Percentiles rank a stretch among this genome's conserved stretches.
Conservation (phyloP, 2,113 vertebrate genomes). For the Morone saxatilis region DNA sequence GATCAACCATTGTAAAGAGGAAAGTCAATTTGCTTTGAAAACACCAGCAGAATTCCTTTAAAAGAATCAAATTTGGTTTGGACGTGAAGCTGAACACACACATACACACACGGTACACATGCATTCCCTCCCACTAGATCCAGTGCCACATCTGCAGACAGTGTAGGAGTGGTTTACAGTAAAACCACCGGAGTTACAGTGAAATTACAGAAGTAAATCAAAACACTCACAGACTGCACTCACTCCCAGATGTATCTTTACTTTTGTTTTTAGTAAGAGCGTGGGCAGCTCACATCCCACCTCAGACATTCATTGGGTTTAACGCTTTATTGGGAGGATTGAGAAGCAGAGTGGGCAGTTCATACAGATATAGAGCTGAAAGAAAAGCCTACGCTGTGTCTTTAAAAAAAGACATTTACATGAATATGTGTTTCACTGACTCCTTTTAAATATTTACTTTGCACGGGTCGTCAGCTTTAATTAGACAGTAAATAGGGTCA, state of each 20-base stretch:
- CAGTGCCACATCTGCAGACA: slow-evolving; percentile 79
- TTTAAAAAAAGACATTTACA: slow-evolving; percentile 46
- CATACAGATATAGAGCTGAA: slow-evolving; percentile 38
- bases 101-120: slow-evolving; percentile 40
- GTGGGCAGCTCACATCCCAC: slow-evolving; percentile 71
- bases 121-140: slow-evolving; percentile 46
- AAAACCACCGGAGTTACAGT: slow-evolving; percentile 73
- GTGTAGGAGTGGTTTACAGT: slow-evolving; percentile 81
- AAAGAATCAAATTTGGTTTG: slow-evolving; percentile 35
- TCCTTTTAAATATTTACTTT: slow-evolving; percentile 70
- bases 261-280: slow-evolving; percentile 75
- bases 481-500: slow-evolving; percentile 55
- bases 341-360: slow-evolving; percentile 57
- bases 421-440: slow-evolving; percentile 47
- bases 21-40: slow-evolving; percentile 21
- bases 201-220: slow-evolving; percentile 81
- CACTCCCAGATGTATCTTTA: slow-evolving; percentile 73
- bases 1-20: background rate
- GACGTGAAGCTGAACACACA: slow-evolving; percentile 22
- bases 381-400: slow-evolving; percentile 42
- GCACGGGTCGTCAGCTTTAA: slow-evolving; percentile 52
- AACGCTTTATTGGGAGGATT: slow-evolving; percentile 59
- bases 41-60: slow-evolving; percentile 28
- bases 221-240: slow-evolving; percentile 67
- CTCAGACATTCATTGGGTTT: slow-evolving; percentile 59